Evolutionary conservation across 2,113 vertebrate genomes (phyloP).

Genomic region (Corythaeola cristata): DNA sequence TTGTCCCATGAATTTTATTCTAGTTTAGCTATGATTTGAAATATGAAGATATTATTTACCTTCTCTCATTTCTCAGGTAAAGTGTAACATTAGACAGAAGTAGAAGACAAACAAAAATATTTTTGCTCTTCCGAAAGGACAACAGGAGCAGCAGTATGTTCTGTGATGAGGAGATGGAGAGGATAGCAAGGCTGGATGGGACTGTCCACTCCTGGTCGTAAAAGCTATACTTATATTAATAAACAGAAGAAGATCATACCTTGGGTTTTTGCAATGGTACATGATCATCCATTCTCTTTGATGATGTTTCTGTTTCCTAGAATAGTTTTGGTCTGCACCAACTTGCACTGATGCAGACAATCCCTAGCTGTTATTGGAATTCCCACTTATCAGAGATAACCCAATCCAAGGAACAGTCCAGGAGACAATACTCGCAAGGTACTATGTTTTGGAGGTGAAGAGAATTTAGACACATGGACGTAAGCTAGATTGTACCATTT

Average conservation of each 20-base stretch:
- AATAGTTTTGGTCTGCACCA: neutral
- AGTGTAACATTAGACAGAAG: neutral
- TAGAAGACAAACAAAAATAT: neutral
- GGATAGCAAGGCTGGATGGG: neutral
- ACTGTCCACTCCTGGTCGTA: neutral
- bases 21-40: neutral
- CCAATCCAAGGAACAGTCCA: neutral
- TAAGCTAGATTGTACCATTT: neutral
- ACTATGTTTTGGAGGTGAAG: neutral
- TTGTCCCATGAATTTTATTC: neutral
- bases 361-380: neutral
- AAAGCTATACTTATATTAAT: neutral
- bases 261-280: neutral
- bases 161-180: neutral
- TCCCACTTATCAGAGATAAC: neutral
- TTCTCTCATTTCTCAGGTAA: neutral
- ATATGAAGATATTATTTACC: neutral
- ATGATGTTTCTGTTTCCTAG: neutral
- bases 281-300: neutral
- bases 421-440: neutral
- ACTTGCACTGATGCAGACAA: neutral
- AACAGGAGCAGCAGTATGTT: neutral
- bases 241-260: neutral
- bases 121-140: neutral
- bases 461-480: neutral